Evolutionary conservation across 2,113 vertebrate genomes (phyloP).

Genomic region (Gorsachius goisagi): DNA sequence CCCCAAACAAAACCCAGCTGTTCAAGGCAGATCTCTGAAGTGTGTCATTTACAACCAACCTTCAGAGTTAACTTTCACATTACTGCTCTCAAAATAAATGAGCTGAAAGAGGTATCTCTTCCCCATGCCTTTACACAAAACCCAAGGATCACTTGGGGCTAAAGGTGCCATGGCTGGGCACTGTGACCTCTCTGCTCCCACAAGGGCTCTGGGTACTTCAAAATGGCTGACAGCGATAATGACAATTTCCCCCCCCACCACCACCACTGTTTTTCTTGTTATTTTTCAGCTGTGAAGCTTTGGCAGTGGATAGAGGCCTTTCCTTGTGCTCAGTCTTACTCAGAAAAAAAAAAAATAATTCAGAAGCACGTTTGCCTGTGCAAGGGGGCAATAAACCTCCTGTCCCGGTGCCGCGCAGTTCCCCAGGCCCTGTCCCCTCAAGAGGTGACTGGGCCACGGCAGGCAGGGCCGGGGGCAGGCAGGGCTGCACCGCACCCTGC

Average conservation of each 20-base stretch:
- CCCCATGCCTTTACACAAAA: no score
- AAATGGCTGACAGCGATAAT: not conserved
- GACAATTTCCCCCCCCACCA: no score
- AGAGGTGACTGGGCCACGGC: not conserved
- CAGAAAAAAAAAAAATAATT: not conserved
- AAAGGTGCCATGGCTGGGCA: not conserved
- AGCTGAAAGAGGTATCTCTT: not conserved
- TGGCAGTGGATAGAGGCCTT: not conserved
- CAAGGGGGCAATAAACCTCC: not conserved
- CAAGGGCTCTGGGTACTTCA: not conserved
- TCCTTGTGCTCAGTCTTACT: not conserved
- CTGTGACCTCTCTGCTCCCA: not conserved
- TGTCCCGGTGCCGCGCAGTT: not conserved
- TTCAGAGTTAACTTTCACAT: not conserved
- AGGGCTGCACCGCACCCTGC: accelerated
- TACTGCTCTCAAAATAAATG: not conserved
- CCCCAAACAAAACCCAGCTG: no score
- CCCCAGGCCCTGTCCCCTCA: no score
- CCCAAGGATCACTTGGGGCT: not conserved
- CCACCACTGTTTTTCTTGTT: not conserved
- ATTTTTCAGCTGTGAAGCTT: not conserved
- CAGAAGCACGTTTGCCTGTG: accelerated
- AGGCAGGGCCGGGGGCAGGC: accelerated
- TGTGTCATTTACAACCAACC: not conserved
- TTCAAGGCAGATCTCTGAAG: not conserved